Conservation (phyloP, 2,888 invertebrate genomes). For the Germaria angustata region DNA sequence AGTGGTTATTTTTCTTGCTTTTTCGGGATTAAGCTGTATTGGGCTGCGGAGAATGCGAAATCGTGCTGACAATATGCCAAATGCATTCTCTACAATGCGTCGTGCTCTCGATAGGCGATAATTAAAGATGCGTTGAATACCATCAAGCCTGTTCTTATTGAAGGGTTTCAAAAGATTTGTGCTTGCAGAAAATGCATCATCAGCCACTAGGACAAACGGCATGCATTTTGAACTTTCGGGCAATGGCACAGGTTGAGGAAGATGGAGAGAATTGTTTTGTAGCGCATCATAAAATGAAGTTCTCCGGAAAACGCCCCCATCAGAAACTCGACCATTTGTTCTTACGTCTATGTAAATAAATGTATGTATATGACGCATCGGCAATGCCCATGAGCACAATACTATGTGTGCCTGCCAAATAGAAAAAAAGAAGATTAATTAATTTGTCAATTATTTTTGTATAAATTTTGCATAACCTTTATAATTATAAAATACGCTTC, state of each 20-base stretch:
- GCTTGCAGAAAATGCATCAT: conserved; percentile 32
- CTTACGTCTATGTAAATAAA: background rate
- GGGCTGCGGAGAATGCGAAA: conserved; percentile 23
- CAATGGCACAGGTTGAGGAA: conserved; percentile 23
- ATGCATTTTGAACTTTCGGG: conserved; percentile 19
- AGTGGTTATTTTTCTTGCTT: conserved; percentile 25
- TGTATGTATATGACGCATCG: conserved; percentile 5
- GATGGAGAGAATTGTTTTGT: conserved; percentile 27
- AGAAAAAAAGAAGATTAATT: too few relatives aligned
- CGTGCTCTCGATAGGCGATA: conserved; percentile 26
- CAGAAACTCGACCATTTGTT: conserved; percentile 10
- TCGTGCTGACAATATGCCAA: conserved; percentile 23
- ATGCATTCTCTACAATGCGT: conserved; percentile 25
- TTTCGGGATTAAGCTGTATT: conserved; percentile 36
- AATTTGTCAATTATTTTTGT: too few relatives aligned
- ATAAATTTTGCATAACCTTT: too few relatives aligned
- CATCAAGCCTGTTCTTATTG: conserved; percentile 22
- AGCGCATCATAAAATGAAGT: conserved; percentile 29
- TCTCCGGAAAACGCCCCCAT: conserved; percentile 31
- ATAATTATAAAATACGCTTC: conserved; percentile 30
- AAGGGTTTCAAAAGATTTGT: conserved; percentile 32
- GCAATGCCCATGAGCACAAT: too few relatives aligned
- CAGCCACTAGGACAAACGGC: conserved; percentile 31
- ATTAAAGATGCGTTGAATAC: conserved; percentile 27
- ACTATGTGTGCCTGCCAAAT: too few relatives aligned